Evolutionary conservation across 2,888 invertebrate genomes (phyloP), one percentile per base, ranked within the genome.

Genomic region (Ophion ellenae): DNA sequence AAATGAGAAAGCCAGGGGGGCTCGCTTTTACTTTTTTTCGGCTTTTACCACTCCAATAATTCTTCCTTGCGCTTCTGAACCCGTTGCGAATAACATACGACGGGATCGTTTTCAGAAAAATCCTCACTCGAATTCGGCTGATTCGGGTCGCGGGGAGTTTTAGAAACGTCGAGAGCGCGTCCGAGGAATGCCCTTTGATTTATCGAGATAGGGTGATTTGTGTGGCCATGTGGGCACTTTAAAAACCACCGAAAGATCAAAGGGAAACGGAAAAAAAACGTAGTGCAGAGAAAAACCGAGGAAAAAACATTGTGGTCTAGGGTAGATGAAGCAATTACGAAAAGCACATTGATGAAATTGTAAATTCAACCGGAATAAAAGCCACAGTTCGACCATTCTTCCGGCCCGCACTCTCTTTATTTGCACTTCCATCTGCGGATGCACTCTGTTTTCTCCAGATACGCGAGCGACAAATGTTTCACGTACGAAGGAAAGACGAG

Each of bases 1-100:
- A 53, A 73, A 59, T 73, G 20, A 70, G 61, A 79, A 59, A 63
- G 69, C 86, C 81, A 57, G 86, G 86, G 78, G 84, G 84, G 32
- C 75, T 67, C 53, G 73, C 66, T n/a, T 10, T n/a, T 32, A 32
- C n/a, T 20, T 66, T 71, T 71, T 77, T 73, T 67, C 20, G n/a
- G 45, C 59, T 75, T 71, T 75, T 79, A 75, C 74, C 45, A 45
- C 59, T 74, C 76, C 64, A 67, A 64, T 40, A 69, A 73, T 69
- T 36, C 20, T n/a, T 36, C 59, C 9, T 53, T 20, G 7, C 45
- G n/a, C 40, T 40, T 36, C n/a, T 7, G 20, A 3, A 67, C 11
- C n/a, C 11, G 20, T 67, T n/a, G n/a, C 45, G 64, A 24, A 10
- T 24, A 24, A 69, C 9, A 28, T 28, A 61, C 20, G 20, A 11